These are phyloP conservation scores for Melierax canorus DNA, from an alignment of 2,113 vertebrate genomes.

Conservation along the genomic window DNA sequence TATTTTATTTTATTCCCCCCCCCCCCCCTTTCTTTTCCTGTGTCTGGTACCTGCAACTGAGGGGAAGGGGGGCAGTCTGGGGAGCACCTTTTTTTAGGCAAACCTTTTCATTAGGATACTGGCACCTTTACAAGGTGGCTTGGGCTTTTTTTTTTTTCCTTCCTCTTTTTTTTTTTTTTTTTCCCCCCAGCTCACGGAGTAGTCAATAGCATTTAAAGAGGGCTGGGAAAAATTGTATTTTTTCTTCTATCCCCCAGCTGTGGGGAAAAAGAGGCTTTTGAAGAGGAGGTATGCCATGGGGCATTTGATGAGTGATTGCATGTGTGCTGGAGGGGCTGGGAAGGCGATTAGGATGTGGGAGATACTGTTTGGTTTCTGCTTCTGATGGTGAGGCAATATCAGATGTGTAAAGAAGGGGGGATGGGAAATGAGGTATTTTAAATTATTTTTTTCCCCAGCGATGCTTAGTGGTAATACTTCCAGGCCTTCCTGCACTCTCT, in stretches of 20 bases:
- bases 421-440: not conserved
- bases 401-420: not conserved
- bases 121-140: not conserved
- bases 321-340: not conserved
- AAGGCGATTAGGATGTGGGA: not conserved
- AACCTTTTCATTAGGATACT: not conserved
- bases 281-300: not conserved
- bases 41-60: not conserved
- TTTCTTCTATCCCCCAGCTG: not conserved
- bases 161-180: accelerated
- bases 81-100: not conserved
- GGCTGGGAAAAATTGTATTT: accelerated
- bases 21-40: accelerated
- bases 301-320: not conserved
- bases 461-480: not conserved
- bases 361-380: not conserved
- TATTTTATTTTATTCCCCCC: not conserved
- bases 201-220: not conserved
- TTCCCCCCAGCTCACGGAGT: not conserved
- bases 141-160: too few relatives aligned
- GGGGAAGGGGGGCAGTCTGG: not conserved
- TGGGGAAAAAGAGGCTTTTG: not conserved
- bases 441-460: not conserved
- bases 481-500: not conserved
- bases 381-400: not conserved